phyloP scores from a whole-genome alignment of 2,888 invertebrate genomes.

The Thera obeliscata region DNA sequence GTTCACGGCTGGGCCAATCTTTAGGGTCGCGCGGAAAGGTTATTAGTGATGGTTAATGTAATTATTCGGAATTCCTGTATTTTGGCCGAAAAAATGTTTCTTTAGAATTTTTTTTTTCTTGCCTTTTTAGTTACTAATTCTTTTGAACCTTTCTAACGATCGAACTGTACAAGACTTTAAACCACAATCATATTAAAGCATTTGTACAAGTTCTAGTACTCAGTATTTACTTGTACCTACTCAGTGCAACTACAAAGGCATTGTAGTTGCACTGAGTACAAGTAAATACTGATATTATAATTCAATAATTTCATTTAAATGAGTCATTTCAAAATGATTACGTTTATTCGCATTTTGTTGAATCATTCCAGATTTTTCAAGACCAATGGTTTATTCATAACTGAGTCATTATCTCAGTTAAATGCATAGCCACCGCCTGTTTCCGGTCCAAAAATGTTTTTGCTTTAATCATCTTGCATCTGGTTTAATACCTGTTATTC shows the following conservation, averaged over 20 bases:
- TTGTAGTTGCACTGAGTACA: too few relatives aligned
- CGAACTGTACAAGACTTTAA: too few relatives aligned
- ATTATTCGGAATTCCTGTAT: neutral
- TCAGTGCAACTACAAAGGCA: too few relatives aligned
- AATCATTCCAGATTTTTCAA: slow-evolving; percentile 34
- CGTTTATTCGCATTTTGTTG: slow-evolving; percentile 25
- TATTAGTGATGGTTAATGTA: slow-evolving; percentile 27
- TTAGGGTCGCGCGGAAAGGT: slow-evolving; percentile 39
- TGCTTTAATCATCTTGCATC: slow-evolving; percentile 18
- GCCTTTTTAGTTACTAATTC: too few relatives aligned
- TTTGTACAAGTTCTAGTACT: too few relatives aligned
- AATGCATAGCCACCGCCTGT: slow-evolving; percentile 28
- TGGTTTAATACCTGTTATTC: slow-evolving; percentile 14
- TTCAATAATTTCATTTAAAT: neutral
- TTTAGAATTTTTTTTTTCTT: too few relatives aligned
- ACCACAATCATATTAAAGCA: too few relatives aligned
- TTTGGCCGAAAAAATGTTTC: neutral
- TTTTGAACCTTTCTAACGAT: too few relatives aligned
- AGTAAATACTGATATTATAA: too few relatives aligned
- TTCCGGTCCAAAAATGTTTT: slow-evolving; percentile 28
- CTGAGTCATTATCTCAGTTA: slow-evolving; percentile 34
- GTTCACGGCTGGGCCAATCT: slow-evolving; percentile 57
- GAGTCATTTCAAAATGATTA: slow-evolving; percentile 19
- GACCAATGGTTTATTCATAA: slow-evolving; percentile 29
- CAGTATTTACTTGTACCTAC: too few relatives aligned